Evolutionary conservation across 2,113 vertebrate genomes (phyloP), one percentile per base, ranked within the genome.

Genomic region (Hystrix brachyura): DNA sequence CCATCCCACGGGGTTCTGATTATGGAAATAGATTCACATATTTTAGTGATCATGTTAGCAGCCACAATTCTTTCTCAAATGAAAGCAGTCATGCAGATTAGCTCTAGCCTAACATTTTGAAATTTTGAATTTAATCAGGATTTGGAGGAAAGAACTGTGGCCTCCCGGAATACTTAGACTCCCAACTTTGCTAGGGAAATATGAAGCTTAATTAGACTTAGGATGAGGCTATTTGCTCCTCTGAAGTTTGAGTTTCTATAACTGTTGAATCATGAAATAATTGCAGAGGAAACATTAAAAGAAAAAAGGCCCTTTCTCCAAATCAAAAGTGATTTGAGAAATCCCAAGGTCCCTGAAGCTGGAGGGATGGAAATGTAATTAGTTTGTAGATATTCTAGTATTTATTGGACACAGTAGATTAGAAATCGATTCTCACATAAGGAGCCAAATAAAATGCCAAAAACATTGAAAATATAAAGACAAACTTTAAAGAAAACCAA

Each of bases 261-360:
- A 81, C 81, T 71, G 86, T 90, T 94, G 88, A 96, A 88, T 95
- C 91, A 94, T 85, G 97, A 95, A 92, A 90, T 93, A 93, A 93
- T 51, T 96, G 69, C 80, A 96, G 17, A 65, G 59, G 62, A 95
- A 91, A 96, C 15, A 91, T 91, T 32, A 13, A 59, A 59, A 12
- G 65, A 57, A 91, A 95, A 94, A 59, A 79, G 32, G 15, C 32
- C 51, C 59, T 95, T 81, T 87, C 76, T 23, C 71, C 55, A 94
- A 93, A 96, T 96, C 83, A 95, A 91, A 97, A 97, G 55, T 38
- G 51, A 96, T 89, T 83, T 78, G 34, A 95, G 67, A 97, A 97
- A 93, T 95, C 92, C 74, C 94, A 94, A 94, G 67, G 9, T 62
- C 94, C 43, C 53, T 38, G 17, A 91, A 59, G 59, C 87, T 76